A percentile compares a stretch with the other conserved stretches of the same genome.
These are phyloP conservation scores for Sapajus apella DNA, from an alignment of 2,113 vertebrate species.

Conservation along the genomic window DNA sequence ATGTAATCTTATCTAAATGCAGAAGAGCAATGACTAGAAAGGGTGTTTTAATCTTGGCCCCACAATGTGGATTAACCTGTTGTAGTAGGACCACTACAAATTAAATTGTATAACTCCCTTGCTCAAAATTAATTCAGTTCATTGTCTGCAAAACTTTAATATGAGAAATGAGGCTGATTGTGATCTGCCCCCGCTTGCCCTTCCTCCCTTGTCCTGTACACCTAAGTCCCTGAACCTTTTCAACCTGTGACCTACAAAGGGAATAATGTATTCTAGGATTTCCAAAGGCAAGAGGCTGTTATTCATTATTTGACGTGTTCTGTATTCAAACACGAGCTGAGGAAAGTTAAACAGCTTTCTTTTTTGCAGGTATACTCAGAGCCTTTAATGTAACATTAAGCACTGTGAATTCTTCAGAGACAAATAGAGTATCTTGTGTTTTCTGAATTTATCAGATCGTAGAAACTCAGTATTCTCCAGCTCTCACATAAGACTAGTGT, in stretches of 20 bases:
- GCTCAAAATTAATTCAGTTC: not conserved
- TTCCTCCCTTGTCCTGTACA: not conserved
- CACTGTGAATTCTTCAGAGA: not conserved
- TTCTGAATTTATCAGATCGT: conserved; percentile 13
- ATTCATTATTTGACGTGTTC: not conserved
- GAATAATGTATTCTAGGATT: not conserved
- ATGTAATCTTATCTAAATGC: not conserved
- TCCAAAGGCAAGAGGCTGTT: not conserved
- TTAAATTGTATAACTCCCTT: not conserved
- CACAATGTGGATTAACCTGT: not conserved
- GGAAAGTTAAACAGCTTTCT: not conserved
- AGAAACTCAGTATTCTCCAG: not conserved
- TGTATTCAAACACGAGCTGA: not conserved
- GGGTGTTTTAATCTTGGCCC: not conserved
- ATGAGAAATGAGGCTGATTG: not conserved
- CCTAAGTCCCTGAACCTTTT: not conserved
- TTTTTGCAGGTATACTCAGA: not conserved
- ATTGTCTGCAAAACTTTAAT: conserved; percentile 4
- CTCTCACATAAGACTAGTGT: not conserved
- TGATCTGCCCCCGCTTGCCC: not conserved
- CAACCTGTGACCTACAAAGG: not conserved
- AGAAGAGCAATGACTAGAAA: not conserved
- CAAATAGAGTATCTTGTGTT: not conserved
- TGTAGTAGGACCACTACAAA: not conserved
- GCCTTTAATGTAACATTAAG: not conserved